Conservation (phyloP, 2,797 vertebrate species). For the Hypotaenidia okinawae region DNA sequence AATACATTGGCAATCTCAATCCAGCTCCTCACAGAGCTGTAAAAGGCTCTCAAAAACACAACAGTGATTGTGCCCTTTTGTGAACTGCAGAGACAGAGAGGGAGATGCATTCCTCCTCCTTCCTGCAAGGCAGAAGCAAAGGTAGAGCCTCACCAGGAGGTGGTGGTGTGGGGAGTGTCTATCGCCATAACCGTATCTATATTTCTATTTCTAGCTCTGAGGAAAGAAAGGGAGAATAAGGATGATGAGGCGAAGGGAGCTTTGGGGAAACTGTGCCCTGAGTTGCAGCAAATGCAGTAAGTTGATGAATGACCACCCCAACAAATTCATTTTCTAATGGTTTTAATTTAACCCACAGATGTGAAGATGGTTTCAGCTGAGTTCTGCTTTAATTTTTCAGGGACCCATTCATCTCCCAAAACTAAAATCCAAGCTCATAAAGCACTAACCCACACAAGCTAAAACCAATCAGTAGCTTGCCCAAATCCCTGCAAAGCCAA, state of each 20-base stretch:
- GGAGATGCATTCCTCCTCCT: background rate
- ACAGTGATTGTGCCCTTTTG: background rate
- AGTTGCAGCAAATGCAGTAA: background rate
- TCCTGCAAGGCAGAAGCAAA: background rate
- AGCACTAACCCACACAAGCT: conserved; percentile 51
- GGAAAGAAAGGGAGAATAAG: background rate
- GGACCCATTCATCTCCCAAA: conserved; percentile 20
- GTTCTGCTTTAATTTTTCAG: conserved; percentile 21
- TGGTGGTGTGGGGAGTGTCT: background rate
- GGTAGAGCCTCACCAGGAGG: conserved; percentile 26
- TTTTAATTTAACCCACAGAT: background rate
- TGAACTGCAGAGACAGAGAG: background rate
- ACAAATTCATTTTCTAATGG: conserved; percentile 21
- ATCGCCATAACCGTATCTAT: background rate
- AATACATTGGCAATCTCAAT: background rate
- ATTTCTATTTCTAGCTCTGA: background rate
- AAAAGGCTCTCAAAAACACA: background rate
- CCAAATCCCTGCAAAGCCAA: conserved; percentile 57
- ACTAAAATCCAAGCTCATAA: conserved; percentile 33
- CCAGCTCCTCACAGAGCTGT: background rate
- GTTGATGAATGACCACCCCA: background rate
- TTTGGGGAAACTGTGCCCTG: background rate
- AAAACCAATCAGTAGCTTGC: conserved; percentile 61
- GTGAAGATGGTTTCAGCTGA: conserved; percentile 15
- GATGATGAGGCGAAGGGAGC: background rate